A percentile compares a stretch with the other conserved stretches of the same genome.
Evolutionary conservation across 2,797 vertebrate species (phyloP).

Genomic region (Chromobotia macracanthus): DNA sequence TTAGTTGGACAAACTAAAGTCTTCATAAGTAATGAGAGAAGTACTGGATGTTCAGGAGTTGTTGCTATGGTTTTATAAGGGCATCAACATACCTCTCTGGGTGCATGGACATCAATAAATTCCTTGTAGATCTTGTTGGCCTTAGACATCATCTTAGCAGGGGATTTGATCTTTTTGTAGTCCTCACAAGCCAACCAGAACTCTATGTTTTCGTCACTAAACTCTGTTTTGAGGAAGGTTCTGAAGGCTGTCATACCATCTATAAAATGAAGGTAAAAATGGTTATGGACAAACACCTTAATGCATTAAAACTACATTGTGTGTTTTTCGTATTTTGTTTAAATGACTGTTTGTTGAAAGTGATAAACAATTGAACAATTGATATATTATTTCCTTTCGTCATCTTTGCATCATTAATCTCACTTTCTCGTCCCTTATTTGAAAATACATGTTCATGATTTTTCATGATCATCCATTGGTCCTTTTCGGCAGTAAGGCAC

Average conservation of each 20-base stretch:
- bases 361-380: too few relatives aligned
- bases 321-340: neutral
- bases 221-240: conserved; percentile 91
- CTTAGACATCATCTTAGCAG: conserved; percentile 84
- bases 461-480: neutral
- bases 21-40: neutral
- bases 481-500: conserved; percentile 11
- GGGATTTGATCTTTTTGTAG: conserved; percentile 88
- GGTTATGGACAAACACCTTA: conserved; percentile 1
- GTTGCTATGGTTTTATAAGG: conserved; percentile 23
- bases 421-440: neutral
- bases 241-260: conserved; percentile 90
- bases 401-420: conserved; percentile 23
- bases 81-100: conserved; percentile 84
- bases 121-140: conserved; percentile 91
- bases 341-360: neutral
- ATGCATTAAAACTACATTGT: neutral
- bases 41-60: conserved; percentile 9
- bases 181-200: conserved; percentile 97
- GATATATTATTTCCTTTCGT: conserved; percentile 35
- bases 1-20: neutral
- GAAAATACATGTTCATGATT: neutral
- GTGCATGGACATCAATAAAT: conserved; percentile 88
- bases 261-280: conserved; percentile 62
- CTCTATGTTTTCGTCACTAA: conserved; percentile 95